These are phyloP conservation scores for Alectura lathami DNA, from an alignment of 2,113 vertebrate species.

Conservation along the genomic window DNA sequence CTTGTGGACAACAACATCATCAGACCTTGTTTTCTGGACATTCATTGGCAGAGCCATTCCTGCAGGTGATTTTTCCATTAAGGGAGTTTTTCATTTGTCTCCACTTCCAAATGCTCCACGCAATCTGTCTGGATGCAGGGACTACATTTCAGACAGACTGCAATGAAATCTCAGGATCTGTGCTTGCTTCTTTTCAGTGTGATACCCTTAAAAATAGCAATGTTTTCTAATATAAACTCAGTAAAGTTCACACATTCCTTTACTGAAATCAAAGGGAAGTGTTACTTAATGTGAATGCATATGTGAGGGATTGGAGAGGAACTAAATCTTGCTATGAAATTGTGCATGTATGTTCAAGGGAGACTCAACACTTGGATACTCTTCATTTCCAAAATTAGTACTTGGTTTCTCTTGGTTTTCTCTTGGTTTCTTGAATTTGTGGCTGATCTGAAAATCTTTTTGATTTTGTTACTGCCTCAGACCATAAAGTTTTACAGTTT, in stretches of 20 bases:
- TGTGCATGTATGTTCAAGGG: not conserved
- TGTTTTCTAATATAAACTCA: not conserved
- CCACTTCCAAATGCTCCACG: not conserved
- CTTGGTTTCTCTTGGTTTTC: not conserved
- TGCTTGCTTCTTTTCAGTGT: not conserved
- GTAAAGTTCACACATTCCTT: not conserved
- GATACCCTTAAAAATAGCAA: not conserved
- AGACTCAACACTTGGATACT: not conserved
- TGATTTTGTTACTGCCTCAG: not conserved
- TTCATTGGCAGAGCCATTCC: not conserved
- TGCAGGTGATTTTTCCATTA: constrained; percentile 15
- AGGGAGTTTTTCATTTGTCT: not conserved
- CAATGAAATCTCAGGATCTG: not conserved
- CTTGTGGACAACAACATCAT: not conserved
- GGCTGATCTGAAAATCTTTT: not conserved
- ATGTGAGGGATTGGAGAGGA: not conserved
- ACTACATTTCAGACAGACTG: not conserved
- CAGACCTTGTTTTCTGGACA: not conserved
- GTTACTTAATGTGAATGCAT: not conserved
- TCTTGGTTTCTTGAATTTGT: not conserved
- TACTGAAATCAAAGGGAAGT: not conserved
- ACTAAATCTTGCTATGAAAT: not conserved
- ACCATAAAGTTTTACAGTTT: not conserved
- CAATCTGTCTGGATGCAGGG: not conserved
- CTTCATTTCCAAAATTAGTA: not conserved